Evolutionary conservation across 1,140 invertebrate species (phyloP), one percentile per base, ranked within the genome.

Genomic region (Panulirus ornatus): DNA sequence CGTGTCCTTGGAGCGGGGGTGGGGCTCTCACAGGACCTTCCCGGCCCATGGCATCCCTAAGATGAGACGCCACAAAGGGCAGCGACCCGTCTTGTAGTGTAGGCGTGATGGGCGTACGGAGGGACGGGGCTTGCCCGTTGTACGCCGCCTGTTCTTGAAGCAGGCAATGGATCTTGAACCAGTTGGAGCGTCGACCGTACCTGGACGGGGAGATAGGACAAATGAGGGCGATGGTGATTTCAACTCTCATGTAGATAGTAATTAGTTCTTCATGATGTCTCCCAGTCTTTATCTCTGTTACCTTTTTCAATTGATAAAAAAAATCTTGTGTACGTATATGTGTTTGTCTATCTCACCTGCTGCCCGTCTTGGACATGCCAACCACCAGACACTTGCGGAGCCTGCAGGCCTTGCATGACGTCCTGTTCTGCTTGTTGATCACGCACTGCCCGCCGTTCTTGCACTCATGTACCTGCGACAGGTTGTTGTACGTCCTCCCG

Each of bases 381-480:
- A 98, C 98, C 92, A 97, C 94, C 2, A 99, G 94, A 93, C 98
- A 99, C 94, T 99, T 99, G 92, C 97, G 95, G 92, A 99, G 95
- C 22, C 98, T 95, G 93, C 98, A 99, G 0, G 97, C 97, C 94
- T 99, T 99, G 95, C 98, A 99, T 9, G 98, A 97, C 11, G 98
- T 99, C 88, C 98, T 95, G 93, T 99, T 99, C 94, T 98, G 97
- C 94, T 98, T 98, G 94, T 98, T 99, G 93, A 99, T 98, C 88
- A 98, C 96, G 94, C 98, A 99, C 93, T 97, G 96, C 36, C 97
- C 97, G 93, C 97, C 97, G 94, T 98, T 98, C 94, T 98, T 98
- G 95, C 97, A 98, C 93, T 98, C 97, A 54, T 97, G 96, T 92
- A 98, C 97, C 86, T 97, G 97, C 70, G 96, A 96, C 92, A 98